Conservation (phyloP, 1,140 invertebrate genomes). For the Drosophila sechellia region DNA sequence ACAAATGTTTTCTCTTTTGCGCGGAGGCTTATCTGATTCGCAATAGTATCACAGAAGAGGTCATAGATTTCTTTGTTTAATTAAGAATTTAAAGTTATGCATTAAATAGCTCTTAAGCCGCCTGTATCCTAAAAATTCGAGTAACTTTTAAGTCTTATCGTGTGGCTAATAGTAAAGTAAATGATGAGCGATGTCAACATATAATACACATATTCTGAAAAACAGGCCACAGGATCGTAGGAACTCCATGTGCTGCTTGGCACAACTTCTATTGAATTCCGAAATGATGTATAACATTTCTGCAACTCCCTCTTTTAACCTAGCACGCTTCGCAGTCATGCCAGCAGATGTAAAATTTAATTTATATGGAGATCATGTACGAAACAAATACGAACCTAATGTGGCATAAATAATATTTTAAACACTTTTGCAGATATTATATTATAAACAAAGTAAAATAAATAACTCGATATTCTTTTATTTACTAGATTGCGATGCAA, state of each 20-base stretch:
- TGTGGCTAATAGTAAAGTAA: constrained; percentile 5
- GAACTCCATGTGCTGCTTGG: neutral
- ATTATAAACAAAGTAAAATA: constrained; percentile 18
- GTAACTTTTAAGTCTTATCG: constrained; percentile 24
- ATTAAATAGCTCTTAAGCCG: constrained; percentile 31
- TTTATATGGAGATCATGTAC: constrained; percentile 13
- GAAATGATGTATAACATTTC: constrained; percentile 13
- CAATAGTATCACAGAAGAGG: constrained; percentile 33
- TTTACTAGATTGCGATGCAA: neutral
- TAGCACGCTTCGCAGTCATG: neutral
- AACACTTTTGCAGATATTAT: constrained; percentile 15
- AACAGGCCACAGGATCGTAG: neutral
- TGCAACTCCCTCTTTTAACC: constrained; percentile 8
- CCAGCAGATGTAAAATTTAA: constrained; percentile 9
- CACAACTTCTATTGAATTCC: constrained; percentile 18
- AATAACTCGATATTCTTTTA: constrained; percentile 13
- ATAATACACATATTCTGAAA: constrained; percentile 15
- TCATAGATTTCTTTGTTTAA: constrained; percentile 42
- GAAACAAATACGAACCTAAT: constrained; percentile 4
- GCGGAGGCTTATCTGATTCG: constrained; percentile 6
- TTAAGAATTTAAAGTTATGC: constrained; percentile 34
- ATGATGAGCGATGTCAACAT: constrained; percentile 2
- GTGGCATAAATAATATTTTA: constrained; percentile 42
- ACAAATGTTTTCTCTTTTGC: constrained; percentile 6
- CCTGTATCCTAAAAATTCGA: constrained; percentile 38